Base-by-base conservation (phyloP, 23 tunicate species). In the Trididemnum clinides region DNA sequence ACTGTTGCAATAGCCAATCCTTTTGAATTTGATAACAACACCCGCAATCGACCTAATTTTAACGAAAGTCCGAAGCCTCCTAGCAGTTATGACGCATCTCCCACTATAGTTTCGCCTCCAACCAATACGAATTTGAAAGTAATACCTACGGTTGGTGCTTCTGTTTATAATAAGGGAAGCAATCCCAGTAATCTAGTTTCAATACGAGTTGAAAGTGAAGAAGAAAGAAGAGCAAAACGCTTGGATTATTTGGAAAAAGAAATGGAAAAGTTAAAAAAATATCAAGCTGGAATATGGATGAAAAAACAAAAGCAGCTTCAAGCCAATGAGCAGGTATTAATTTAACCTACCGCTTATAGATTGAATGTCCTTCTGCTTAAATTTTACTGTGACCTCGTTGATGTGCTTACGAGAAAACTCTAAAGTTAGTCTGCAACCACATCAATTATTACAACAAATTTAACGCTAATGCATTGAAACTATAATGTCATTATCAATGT, bases 211-310 rank as follows among this genome's bases (percentile, higher is more conserved):
- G 69, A 50, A 12, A 76, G 57, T 51, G 95, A 80, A 51, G 80
- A 81, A 34, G 75, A 80, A 33, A 59, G 77, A 64, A 64, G 90
- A 35, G 82, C 82, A 51, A 74, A 85, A 39, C 35, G 95, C 23
- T 70, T 90, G 37, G 72, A 90, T 50, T 85, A 85, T 44, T 59
- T 90, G 81, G 83, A 90, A 72, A 58, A 37, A 33, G 95, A 90
- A 44, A 34, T 90, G 63, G 86, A 90, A 57, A 90, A 90, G 65
- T 71, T 90, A 71, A 90, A 85, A 38, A 79, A 81, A 57, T 90
- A 90, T 36, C 89, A 90, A 57, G 57, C 57, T 57, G 90, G 85
- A 28, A 20, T 90, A 20, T 33, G 80, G 66, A 34, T 59, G 33
- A 85, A 85, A 57, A 90, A 85, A 54, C 83, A 71, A 28, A 72